These are phyloP conservation scores for Chalcis sispes DNA, from an alignment of 2,888 invertebrate genomes.

Conservation along the genomic window DNA sequence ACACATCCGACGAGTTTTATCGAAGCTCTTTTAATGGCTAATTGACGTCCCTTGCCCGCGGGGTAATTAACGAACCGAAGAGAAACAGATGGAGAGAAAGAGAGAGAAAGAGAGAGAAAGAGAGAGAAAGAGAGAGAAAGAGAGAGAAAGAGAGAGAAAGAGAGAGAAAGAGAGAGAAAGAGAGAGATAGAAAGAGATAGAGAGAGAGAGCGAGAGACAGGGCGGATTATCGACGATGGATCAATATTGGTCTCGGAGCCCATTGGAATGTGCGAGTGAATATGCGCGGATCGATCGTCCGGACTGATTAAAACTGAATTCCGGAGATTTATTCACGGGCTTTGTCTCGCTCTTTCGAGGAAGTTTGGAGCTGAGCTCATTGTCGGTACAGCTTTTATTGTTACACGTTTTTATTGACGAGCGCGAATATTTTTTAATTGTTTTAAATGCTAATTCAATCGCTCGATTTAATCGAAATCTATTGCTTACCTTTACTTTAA, in stretches of 20 bases:
- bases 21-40: conserved; percentile 43
- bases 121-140: too few relatives aligned
- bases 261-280: neutral
- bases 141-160: too few relatives aligned
- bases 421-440: neutral
- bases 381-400: too few relatives aligned
- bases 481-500: too few relatives aligned
- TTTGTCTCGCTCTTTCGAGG: neutral
- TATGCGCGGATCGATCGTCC: neutral
- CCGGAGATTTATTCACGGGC: conserved; percentile 7
- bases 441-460: neutral
- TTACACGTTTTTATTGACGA: too few relatives aligned
- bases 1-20: conserved; percentile 17
- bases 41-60: conserved; percentile 34
- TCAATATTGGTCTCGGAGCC: conserved; percentile 31
- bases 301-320: conserved; percentile 29
- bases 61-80: conserved; percentile 36
- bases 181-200: too few relatives aligned
- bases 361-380: too few relatives aligned
- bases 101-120: too few relatives aligned
- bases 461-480: neutral
- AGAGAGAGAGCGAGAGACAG: too few relatives aligned
- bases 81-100: too few relatives aligned
- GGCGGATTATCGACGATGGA: conserved; percentile 32
- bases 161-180: too few relatives aligned